Base-by-base conservation (phyloP, 2,113 vertebrate species). In the Ailuropoda melanoleuca region DNA sequence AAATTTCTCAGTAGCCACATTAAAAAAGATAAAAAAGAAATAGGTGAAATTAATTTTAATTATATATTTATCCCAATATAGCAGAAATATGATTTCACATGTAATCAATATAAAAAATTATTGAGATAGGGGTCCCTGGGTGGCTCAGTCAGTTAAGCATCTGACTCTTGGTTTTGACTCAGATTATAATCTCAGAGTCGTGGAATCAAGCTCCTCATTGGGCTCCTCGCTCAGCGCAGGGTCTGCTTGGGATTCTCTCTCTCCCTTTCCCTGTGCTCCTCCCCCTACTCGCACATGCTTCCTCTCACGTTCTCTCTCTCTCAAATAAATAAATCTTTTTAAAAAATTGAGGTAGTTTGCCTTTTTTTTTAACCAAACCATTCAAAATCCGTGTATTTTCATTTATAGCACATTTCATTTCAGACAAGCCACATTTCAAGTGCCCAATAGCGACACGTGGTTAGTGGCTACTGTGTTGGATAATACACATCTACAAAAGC, bases 61-160 rank as follows among this genome's bases (percentile, higher is more conserved):
- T 80, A 48, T 12, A 39, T 87, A 72, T 93, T 96, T 72, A 95
- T 50, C 84, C 26, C 60, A 55, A 55, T 55, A 56, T 55, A 90
- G 93, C 23, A 92, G 58, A 92, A 74, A 93, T 89, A 85, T 39
- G 18, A 93, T 88, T 94, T 97, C 46, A 88, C 18, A 83, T 86
- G 37, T 48, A 80, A 50, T 90, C 21, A 88, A 77, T 62, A 60
- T 82, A 94, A 93, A 97, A 87, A 77, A 56, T n/a, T 92, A 39
- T 43, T 66, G 62, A 34, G 31, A 68, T 68, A 21, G 72, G 39
- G 39, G 21, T 39, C 3, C 72, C 39, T 75, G 24, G 39, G 39
- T 75, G 39, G 39, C 72, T 75, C 62, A 64, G 72, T 23, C 2
- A 1, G 37, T 26, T 74, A 24, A 43, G 21, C 70, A 43, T 43